Evolutionary conservation across 2,113 vertebrate species (phyloP).

Genomic region (Atlantisia rogersi): DNA sequence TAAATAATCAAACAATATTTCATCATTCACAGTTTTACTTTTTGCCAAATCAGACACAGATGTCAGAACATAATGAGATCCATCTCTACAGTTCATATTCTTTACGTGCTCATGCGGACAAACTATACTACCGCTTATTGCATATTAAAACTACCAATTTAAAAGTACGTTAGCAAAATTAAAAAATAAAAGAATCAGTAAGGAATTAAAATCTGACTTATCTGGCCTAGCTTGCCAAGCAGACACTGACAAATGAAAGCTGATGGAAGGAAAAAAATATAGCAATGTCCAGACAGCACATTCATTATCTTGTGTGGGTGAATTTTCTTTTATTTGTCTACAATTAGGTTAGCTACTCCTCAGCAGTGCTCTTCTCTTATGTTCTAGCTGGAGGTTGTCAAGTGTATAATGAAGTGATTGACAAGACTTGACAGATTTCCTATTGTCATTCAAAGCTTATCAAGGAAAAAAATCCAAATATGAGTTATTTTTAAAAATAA

Average conservation of each 20-base stretch:
- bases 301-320: conserved; percentile 48
- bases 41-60: not conserved
- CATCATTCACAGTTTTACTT: not conserved
- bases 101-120: not conserved
- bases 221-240: conserved; percentile 29
- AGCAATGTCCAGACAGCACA: not conserved
- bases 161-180: conserved; percentile 10
- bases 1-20: not conserved
- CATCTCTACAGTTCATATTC: not conserved
- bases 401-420: conserved; percentile 55
- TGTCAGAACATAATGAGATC: not conserved
- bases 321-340: conserved; percentile 72
- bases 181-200: conserved; percentile 51
- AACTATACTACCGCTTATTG: not conserved
- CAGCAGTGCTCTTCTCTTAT: conserved; percentile 18
- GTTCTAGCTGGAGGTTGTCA: conserved; percentile 52
- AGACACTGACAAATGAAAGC: conserved; percentile 57
- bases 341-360: conserved; percentile 58
- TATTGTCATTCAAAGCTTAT: conserved; percentile 57
- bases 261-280: conserved; percentile 68
- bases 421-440: conserved; percentile 57
- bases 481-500: not conserved
- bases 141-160: conserved; percentile 10
- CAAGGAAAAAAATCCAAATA: conserved; percentile 31
- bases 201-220: conserved; percentile 35